Conservation (phyloP, 2,113 vertebrate genomes). For the Spea multiplicata region DNA sequence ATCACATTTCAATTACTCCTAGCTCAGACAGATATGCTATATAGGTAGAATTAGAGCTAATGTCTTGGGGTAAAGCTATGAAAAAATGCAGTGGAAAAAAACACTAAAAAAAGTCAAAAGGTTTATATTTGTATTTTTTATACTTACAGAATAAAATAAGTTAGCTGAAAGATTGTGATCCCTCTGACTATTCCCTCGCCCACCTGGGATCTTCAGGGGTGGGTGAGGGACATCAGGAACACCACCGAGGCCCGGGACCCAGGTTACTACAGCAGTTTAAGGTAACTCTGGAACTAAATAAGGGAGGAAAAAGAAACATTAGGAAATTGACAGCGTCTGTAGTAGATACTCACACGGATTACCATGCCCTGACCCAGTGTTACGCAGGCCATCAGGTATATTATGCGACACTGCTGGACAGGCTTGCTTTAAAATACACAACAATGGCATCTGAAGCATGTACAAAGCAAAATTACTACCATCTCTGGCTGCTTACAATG, state of each 20-base stretch:
- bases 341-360: no score
- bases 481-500: no score
- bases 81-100: not conserved
- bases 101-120: no score
- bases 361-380: no score
- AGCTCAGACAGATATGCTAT: no score
- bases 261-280: constrained; percentile 91
- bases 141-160: constrained; percentile 92
- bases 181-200: constrained; percentile 99
- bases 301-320: not conserved
- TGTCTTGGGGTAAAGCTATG: not conserved
- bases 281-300: constrained; percentile 78
- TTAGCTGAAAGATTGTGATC: constrained; percentile 99
- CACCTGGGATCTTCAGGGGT: constrained; percentile 99
- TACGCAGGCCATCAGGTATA: no score
- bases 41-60: no score
- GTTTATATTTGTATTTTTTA: not conserved
- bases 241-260: constrained; percentile 99
- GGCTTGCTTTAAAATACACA: no score
- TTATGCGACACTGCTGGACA: no score
- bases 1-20: no score
- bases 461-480: no score
- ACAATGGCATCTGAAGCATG: no score
- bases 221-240: constrained; percentile 99
- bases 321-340: not conserved